Evolutionary conservation across 2,113 vertebrate genomes (phyloP), one percentile per base, ranked within the genome.

Genomic region (Ascaphus truei): DNA sequence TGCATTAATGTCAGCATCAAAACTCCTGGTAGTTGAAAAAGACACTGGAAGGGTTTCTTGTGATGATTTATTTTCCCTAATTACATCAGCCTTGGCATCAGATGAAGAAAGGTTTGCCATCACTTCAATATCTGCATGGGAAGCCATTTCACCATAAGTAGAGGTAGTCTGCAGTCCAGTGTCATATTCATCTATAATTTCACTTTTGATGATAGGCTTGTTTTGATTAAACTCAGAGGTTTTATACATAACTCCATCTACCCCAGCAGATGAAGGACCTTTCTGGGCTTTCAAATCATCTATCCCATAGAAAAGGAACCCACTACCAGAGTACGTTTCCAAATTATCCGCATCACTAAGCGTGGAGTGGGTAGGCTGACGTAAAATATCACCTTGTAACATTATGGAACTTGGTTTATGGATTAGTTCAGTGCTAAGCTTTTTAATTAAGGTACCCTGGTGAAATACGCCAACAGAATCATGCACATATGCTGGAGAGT

Each of bases 341-440:
- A 88, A 88, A 80, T 84, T 79, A 72, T 87, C 83, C 62, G 16
- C 83, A 77, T 91, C 88, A 58, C 86, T 88, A 79, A 91, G 88
- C 1, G 89, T 78, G 77, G 84, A 78, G 62, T 51, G 81, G 0
- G 92, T 92, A 58, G 92, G 89, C 76, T 89, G 89, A 29, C 90
- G 87, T 73, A 81, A 62, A 39, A 77, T 72, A 55, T 81, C 83
- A 73, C 81, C 78, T 78, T 82, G 84, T 67, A 64, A 53, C 16
- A 81, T 68, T 73, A 84, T 72, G 37, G 83, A 82, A 77, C 74
- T 87, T 85, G 76, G 78, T 78, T 73, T 73, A 80, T 75, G 86
- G 72, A 80, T 75, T 37, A 63, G 80, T 68, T 76, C 63, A 73
- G 81, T 85, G 67, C 79, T 81, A 71, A 78, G 73, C 57, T 86